These are phyloP conservation scores for Anoplophora glabripennis DNA, from an alignment of 1,140 invertebrate genomes.

Conservation along the genomic window DNA sequence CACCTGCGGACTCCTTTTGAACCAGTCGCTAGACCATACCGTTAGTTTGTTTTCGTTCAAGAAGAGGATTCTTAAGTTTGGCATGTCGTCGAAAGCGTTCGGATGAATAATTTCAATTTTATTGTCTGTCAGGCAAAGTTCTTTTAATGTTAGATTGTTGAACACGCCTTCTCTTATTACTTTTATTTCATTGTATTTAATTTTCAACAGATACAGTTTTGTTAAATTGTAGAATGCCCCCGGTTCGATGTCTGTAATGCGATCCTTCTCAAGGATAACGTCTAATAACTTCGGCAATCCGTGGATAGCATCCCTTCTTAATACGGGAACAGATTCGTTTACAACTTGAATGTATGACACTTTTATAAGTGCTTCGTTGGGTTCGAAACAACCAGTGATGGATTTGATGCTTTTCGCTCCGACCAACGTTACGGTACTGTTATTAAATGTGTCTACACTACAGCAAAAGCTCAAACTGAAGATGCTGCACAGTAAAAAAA, in stretches of 20 bases:
- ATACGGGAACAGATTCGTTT: conserved; percentile 38
- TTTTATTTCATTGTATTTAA: conserved; percentile 38
- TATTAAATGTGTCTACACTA: conserved; percentile 32
- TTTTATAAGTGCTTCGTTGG: conserved; percentile 34
- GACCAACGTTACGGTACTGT: conserved; percentile 36
- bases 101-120: conserved; percentile 39
- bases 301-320: conserved; percentile 37
- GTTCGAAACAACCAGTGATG: conserved; percentile 43
- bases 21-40: conserved; percentile 40
- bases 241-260: conserved; percentile 35
- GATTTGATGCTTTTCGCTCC: conserved; percentile 36
- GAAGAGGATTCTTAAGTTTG: conserved; percentile 35
- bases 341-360: conserved; percentile 41
- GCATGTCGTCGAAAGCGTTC: conserved; percentile 40
- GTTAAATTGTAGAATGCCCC: conserved; percentile 41
- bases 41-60: conserved; percentile 41
- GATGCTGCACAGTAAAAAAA: conserved; percentile 5
- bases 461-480: conserved; percentile 17
- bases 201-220: conserved; percentile 35
- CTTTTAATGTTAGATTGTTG: conserved; percentile 35
- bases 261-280: conserved; percentile 39
- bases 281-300: conserved; percentile 40
- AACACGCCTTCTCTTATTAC: conserved; percentile 41
- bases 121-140: conserved; percentile 40
- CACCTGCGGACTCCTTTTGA: conserved; percentile 37